These are phyloP conservation scores for Mus spicilegus DNA, from an alignment of 2,113 vertebrate species.

Conservation along the genomic window DNA sequence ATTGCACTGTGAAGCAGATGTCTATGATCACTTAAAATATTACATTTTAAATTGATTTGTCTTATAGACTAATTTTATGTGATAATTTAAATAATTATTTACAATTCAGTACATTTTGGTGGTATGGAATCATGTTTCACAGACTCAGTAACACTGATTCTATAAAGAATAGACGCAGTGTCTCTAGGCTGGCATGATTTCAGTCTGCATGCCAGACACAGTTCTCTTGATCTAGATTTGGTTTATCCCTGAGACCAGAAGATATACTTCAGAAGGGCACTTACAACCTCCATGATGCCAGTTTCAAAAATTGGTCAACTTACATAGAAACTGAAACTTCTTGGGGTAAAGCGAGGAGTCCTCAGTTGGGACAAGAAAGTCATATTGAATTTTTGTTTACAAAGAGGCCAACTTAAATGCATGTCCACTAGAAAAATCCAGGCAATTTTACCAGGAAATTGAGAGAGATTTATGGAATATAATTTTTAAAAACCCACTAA, in stretches of 20 bases:
- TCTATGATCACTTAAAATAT: conserved; percentile 27
- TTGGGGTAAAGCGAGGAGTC: not conserved
- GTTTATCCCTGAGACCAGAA: not conserved
- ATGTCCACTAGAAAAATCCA: not conserved
- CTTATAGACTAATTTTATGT: conserved; percentile 32
- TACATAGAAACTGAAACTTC: not conserved
- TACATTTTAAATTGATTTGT: conserved; percentile 45
- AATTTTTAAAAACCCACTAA: not conserved
- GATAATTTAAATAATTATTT: conserved; percentile 43
- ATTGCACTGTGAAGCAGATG: not conserved
- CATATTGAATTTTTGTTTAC: not conserved
- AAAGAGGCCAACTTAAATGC: not conserved
- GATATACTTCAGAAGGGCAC: not conserved
- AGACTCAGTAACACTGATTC: conserved; percentile 14
- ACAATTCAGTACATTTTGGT: conserved; percentile 13
- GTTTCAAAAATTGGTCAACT: not conserved
- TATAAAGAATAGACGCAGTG: not conserved
- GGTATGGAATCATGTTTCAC: conserved; percentile 42
- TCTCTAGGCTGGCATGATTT: not conserved
- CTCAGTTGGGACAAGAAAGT: not conserved
- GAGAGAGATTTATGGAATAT: not conserved
- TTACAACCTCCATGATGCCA: not conserved
- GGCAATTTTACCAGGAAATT: not conserved
- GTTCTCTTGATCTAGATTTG: not conserved
- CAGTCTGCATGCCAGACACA: not conserved